Conservation (phyloP, 2,888 invertebrate species). For the Erebia palarica region DNA sequence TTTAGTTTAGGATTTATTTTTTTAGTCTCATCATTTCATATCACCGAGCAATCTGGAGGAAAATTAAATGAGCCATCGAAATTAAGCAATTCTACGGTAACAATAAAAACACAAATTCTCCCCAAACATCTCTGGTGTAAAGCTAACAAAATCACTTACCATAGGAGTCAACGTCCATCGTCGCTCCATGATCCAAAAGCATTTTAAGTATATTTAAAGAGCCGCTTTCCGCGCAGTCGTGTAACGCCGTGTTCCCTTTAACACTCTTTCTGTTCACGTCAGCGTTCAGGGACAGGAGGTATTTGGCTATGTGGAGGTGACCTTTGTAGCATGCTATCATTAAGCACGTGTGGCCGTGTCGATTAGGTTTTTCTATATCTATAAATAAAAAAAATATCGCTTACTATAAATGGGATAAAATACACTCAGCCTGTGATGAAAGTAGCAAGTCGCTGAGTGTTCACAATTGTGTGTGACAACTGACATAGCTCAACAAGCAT, state of each 20-base stretch:
- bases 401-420: no score
- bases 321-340: conserved; percentile 99
- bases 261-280: conserved; percentile 96
- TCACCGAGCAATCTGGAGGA: no score
- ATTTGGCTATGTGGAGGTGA: conserved; percentile 94
- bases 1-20: no score
- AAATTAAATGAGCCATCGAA: no score
- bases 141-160: conserved; percentile 76
- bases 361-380: conserved; percentile 97
- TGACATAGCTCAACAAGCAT: no score
- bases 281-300: conserved; percentile 92
- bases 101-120: no score
- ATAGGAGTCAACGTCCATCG: conserved; percentile 96
- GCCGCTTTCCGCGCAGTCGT: conserved; percentile 98
- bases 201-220: conserved; percentile 95
- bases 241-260: conserved; percentile 97
- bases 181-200: conserved; percentile 92
- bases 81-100: no score
- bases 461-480: no score
- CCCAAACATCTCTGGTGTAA: no score
- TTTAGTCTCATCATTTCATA: no score
- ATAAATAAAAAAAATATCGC: conserved; percentile 41
- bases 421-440: no score
- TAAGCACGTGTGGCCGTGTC: conserved; percentile 97
- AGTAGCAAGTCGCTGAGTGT: no score